phyloP scores from a whole-genome alignment of 2,797 vertebrate genomes.

The Enteromius treurensis region DNA sequence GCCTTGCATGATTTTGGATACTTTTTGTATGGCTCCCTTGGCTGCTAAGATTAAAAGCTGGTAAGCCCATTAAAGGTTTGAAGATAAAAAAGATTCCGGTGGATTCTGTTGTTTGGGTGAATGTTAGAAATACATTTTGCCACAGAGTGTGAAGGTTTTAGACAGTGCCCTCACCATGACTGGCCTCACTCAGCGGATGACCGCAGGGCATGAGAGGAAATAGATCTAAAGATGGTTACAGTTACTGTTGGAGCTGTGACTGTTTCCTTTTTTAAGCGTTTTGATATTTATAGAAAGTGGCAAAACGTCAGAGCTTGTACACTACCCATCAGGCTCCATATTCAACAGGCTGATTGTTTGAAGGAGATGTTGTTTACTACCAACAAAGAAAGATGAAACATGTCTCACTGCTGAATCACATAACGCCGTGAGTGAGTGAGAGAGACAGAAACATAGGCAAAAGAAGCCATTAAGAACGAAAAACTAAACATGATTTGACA shows the following conservation, averaged over 20 bases:
- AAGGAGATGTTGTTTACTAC: constrained; percentile 21
- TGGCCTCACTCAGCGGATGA: neutral
- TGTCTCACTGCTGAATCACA: neutral
- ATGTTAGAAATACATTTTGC: neutral
- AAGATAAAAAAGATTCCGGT: neutral
- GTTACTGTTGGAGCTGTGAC: neutral
- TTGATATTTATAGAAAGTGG: neutral
- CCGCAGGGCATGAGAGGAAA: neutral
- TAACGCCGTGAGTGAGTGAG: neutral
- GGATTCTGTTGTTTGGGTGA: neutral
- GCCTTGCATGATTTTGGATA: neutral
- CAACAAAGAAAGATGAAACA: constrained; percentile 15
- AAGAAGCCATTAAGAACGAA: constrained; percentile 16
- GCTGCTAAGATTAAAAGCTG: neutral
- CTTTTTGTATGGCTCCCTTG: neutral
- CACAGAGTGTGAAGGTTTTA: neutral
- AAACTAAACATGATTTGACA: constrained; percentile 23
- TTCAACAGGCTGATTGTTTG: constrained; percentile 4
- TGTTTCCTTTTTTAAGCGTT: neutral
- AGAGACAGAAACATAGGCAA: constrained; percentile 1
- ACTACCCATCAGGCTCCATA: neutral
- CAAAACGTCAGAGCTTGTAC: neutral
- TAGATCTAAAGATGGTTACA: neutral
- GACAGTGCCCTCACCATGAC: neutral
- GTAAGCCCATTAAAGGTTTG: neutral